Percentiles rank a stretch among this genome's conserved stretches.
These are phyloP conservation scores for Perizoma affinitatum DNA, from an alignment of 2,888 invertebrate genomes.

Conservation along the genomic window DNA sequence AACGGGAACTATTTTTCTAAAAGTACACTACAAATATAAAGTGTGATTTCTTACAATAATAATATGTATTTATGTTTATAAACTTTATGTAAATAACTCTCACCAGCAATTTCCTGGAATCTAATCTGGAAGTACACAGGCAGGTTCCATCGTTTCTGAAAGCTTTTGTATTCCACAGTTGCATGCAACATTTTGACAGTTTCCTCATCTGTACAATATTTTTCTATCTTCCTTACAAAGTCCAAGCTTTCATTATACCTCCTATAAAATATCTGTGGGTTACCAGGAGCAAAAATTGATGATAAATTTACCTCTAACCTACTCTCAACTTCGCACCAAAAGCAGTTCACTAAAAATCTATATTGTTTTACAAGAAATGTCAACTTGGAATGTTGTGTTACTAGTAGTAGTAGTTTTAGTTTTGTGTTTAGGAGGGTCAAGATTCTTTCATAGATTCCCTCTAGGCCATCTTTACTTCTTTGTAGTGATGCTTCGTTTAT, in stretches of 20 bases:
- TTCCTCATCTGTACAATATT: slow-evolving; percentile 84
- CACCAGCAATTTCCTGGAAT: slow-evolving; percentile 96
- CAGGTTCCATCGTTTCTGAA: slow-evolving; percentile 95
- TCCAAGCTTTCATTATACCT: slow-evolving; percentile 91
- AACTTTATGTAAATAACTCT: slow-evolving; percentile 11
- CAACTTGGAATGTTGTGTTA: slow-evolving; percentile 80
- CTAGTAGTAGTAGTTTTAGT: slow-evolving; percentile 82
- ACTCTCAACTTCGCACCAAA: slow-evolving; percentile 93
- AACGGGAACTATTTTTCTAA: too few relatives aligned
- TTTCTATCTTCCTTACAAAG: slow-evolving; percentile 89
- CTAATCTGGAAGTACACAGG: slow-evolving; percentile 98
- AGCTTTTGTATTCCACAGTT: slow-evolving; percentile 89
- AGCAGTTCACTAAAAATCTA: slow-evolving; percentile 89
- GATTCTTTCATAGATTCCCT: slow-evolving; percentile 89
- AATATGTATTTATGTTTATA: too few relatives aligned
- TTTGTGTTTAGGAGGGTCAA: slow-evolving; percentile 88
- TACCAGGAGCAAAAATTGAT: slow-evolving; percentile 95
- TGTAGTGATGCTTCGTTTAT: slow-evolving; percentile 87
- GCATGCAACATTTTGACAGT: slow-evolving; percentile 85
- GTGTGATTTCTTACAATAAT: too few relatives aligned
- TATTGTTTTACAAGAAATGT: slow-evolving; percentile 69
- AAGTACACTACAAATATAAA: too few relatives aligned
- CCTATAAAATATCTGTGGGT: slow-evolving; percentile 93
- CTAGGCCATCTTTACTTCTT: slow-evolving; percentile 85
- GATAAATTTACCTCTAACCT: slow-evolving; percentile 91